Evolutionary conservation across 1,140 invertebrate species (phyloP), one percentile per base, ranked within the genome.

Genomic region (Drosophila guanche): DNA sequence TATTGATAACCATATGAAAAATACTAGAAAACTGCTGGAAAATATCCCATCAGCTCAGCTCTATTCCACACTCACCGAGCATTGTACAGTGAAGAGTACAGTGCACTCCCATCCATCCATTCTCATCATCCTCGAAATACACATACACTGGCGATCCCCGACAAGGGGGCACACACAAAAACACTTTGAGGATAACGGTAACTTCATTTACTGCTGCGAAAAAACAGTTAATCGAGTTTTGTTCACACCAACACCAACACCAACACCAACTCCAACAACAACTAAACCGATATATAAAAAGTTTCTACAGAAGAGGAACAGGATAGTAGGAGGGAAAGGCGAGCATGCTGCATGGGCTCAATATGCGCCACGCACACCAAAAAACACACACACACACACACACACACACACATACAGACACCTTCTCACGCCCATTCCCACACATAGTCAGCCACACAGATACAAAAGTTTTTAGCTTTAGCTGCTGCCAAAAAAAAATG

Each of bases 261-360:
- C 27, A 62, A 41, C 22, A 20, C 12, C 42, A 20, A 37, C 48
- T 20, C 48, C 25, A 23, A 45, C 25, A 46, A 40, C 16, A 41
- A 46, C 53, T 23, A 53, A n/a, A 55, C 33, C 8, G 33, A 37
- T 4, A 37, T 4, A 40, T 12, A 23, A 46, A 60, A n/a, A 37
- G 33, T 37, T 37, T 37, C 25, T 29, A 25, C 25, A 55, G 20
- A 5, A 48, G 22, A 47, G 47, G 6, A 54, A 65, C 52, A n/a
- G 14, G 25, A 42, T 25, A 20, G 55, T 23, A 48, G 50, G 53
- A 42, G 58, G 41, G 33, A 43, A 40, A 47, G 66, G 68, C 51
- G 48, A 43, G 79, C 79, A 84, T 84, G 79, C 65, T 84, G 79
- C 79, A 84, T 84, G 79, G 58, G 45, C 43, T 56, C 59, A 60